phyloP scores from a whole-genome alignment of 2,888 invertebrate genomes.

The Sphecodes monilicornis region DNA sequence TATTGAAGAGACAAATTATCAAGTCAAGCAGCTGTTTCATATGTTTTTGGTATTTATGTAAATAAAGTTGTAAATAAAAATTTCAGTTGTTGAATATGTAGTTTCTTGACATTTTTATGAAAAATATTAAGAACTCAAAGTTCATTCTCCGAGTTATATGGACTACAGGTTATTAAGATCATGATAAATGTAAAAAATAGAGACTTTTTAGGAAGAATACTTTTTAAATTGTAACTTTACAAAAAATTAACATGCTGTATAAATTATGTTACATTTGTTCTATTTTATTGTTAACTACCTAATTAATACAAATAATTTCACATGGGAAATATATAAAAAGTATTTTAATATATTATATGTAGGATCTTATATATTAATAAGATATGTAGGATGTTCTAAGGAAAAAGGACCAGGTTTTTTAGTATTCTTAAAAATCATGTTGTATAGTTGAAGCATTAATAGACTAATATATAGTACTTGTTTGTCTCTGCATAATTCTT shows the following conservation, averaged over 20 bases:
- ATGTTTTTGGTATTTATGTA: slow-evolving; percentile 1
- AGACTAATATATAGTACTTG: background rate
- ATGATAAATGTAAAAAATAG: background rate
- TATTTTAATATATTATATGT: background rate
- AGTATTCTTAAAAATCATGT: background rate
- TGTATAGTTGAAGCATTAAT: background rate
- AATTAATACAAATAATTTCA: background rate
- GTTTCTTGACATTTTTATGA: background rate
- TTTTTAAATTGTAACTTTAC: background rate
- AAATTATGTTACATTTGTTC: background rate
- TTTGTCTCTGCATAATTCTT: background rate
- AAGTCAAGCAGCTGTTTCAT: slow-evolving; percentile 11
- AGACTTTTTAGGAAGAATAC: too few relatives aligned
- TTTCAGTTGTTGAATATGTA: background rate
- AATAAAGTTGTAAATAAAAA: slow-evolving; percentile 7
- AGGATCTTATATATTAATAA: background rate
- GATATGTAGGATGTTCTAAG: background rate
- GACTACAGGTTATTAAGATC: background rate
- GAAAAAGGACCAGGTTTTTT: background rate
- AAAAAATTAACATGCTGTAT: background rate
- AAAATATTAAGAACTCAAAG: background rate
- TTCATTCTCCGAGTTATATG: background rate
- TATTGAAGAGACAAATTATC: background rate
- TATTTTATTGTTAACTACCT: background rate
- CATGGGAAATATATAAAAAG: background rate